phyloP scores from a whole-genome alignment of 2,113 vertebrate species.

The Lampris incognitus region DNA sequence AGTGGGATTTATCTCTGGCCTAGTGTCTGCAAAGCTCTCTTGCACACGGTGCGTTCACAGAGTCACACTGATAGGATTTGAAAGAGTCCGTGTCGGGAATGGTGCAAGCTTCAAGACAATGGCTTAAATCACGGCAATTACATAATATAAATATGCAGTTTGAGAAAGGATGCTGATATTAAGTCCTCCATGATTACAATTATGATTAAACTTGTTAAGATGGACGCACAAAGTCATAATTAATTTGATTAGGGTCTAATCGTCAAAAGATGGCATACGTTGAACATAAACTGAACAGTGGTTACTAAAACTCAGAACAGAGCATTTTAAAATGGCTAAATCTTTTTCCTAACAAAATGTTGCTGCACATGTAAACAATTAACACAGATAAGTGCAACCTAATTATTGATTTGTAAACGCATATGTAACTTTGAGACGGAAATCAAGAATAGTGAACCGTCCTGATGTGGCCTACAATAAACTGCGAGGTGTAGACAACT shows the following conservation, averaged over 20 bases:
- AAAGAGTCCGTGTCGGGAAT: constrained; percentile 5
- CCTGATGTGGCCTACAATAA: background rate
- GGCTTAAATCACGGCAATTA: too few species aligned
- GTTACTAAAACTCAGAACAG: too few species aligned
- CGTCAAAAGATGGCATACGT: too few species aligned
- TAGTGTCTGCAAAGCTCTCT: constrained; percentile 55
- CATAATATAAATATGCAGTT: background rate
- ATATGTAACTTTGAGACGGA: background rate
- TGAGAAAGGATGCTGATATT: constrained; percentile 4
- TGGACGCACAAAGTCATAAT: too few species aligned
- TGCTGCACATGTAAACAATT: too few species aligned
- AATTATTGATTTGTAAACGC: constrained; percentile 12
- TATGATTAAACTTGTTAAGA: too few species aligned
- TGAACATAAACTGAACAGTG: too few species aligned
- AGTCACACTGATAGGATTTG: constrained; percentile 26
- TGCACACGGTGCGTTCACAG: constrained; percentile 51
- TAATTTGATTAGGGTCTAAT: too few species aligned
- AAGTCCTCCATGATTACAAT: too few species aligned
- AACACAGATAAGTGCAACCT: background rate
- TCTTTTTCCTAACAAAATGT: too few species aligned
- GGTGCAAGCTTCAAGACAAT: constrained; percentile 7
- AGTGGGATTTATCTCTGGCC: constrained; percentile 77
- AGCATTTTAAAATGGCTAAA: too few species aligned
- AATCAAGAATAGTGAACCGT: constrained; percentile 2
- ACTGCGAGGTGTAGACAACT: too few species aligned